Percentiles rank a stretch among this genome's conserved stretches.
phyloP scores from a whole-genome alignment of 2,113 vertebrate genomes.

The Chauna torquata region DNA sequence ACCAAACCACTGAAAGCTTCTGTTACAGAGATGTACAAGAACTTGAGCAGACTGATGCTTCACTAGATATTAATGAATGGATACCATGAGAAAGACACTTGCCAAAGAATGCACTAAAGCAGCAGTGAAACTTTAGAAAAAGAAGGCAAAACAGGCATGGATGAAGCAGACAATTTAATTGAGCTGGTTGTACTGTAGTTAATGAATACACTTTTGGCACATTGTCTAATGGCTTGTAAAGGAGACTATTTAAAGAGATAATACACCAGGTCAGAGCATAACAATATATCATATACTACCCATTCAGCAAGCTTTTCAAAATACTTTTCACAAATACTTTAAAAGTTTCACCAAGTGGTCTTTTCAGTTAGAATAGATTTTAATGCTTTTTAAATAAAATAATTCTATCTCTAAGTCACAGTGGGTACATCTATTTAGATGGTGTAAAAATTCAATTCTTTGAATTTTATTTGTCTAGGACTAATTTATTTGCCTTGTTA shows the following conservation, averaged over 20 bases:
- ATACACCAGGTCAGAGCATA: background rate
- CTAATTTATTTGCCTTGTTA: slow-evolving; percentile 44
- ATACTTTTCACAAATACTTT: background rate
- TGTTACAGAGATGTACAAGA: background rate
- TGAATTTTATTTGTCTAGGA: background rate
- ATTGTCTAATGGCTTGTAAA: background rate
- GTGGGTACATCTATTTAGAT: background rate
- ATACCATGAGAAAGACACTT: slow-evolving; percentile 25
- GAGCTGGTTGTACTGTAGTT: background rate
- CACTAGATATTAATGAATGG: slow-evolving; percentile 5
- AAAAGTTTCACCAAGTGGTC: background rate
- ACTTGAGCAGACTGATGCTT: slow-evolving; percentile 42
- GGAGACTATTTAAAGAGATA: background rate
- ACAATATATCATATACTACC: background rate
- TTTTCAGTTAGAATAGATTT: background rate
- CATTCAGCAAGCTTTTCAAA: background rate
- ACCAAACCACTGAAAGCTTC: slow-evolving; percentile 47
- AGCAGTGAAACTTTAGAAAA: slow-evolving; percentile 23
- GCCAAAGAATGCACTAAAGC: slow-evolving; percentile 41
- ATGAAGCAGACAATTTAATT: background rate
- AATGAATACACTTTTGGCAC: slow-evolving; percentile 17
- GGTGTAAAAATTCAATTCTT: background rate
- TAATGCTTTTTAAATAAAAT: background rate
- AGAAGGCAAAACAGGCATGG: background rate
- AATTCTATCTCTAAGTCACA: background rate